Conservation (phyloP, 2,888 invertebrate species). For the Ferdinandea cuprea region DNA sequence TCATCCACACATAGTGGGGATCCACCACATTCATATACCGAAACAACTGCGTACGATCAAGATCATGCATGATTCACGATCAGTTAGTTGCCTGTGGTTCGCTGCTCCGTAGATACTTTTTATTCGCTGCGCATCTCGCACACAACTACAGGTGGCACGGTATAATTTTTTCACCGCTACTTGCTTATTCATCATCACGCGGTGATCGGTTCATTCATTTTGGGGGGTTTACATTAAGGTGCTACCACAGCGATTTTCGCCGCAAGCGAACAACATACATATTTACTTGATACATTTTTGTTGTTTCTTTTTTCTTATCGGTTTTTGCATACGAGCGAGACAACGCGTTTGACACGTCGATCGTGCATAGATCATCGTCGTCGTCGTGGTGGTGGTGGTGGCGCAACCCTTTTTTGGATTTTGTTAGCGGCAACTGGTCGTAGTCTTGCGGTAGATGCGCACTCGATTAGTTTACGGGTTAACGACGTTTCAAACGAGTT, state of each 20-base stretch:
- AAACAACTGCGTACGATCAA: slow-evolving; percentile 31
- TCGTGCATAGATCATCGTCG: slow-evolving; percentile 25
- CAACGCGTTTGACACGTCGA: slow-evolving; percentile 34
- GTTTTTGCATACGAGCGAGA: slow-evolving; percentile 59
- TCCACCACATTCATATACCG: slow-evolving; percentile 19
- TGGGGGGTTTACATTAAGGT: slow-evolving; percentile 52
- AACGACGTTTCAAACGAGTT: slow-evolving; percentile 45
- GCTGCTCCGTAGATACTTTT: slow-evolving; percentile 64
- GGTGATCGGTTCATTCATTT: slow-evolving; percentile 9
- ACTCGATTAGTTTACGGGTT: slow-evolving; percentile 71
- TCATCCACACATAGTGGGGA: slow-evolving; percentile 46
- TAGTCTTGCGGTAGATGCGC: slow-evolving; percentile 73
- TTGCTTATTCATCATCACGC: slow-evolving; percentile 19
- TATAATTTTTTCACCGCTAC: slow-evolving; percentile 2
- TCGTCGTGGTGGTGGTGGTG: slow-evolving; percentile 46
- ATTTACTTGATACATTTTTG: background rate
- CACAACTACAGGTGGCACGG: slow-evolving; percentile 1
- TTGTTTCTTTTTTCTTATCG: slow-evolving; percentile 41
- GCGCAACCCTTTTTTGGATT: slow-evolving; percentile 73
- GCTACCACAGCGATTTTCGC: slow-evolving; percentile 63
- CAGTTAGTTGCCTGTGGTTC: slow-evolving; percentile 71
- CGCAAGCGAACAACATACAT: slow-evolving; percentile 12
- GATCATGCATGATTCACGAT: slow-evolving; percentile 63
- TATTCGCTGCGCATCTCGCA: slow-evolving; percentile 51
- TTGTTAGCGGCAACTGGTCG: slow-evolving; percentile 62